Conservation (phyloP, 2,113 vertebrate genomes). For the Nansenia antarctica region DNA sequence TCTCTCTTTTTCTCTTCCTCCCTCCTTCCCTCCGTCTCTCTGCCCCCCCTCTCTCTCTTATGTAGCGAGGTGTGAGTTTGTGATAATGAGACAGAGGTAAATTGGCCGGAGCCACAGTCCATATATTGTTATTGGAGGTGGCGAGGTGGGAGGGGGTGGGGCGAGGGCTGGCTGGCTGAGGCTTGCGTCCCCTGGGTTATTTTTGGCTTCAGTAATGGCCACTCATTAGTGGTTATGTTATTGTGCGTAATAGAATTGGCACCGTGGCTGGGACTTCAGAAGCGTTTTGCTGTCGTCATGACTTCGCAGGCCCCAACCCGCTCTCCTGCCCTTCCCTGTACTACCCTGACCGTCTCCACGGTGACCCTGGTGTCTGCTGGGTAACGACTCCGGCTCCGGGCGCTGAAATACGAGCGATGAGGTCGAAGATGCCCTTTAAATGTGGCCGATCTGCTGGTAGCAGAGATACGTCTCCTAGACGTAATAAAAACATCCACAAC, state of each 20-base stretch:
- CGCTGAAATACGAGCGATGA: not conserved
- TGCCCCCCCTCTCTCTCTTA: not conserved
- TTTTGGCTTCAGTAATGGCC: constrained; percentile 51
- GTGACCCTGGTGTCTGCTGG: not conserved
- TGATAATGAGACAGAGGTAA: constrained; percentile 47
- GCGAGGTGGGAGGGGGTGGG: constrained; percentile 5
- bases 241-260: constrained; percentile 46
- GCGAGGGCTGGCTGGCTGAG: constrained; percentile 15
- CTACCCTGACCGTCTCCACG: not conserved
- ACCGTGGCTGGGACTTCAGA: not conserved
- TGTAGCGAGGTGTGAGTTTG: constrained; percentile 42
- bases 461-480: constrained; percentile 11
- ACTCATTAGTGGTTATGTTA: constrained; percentile 57
- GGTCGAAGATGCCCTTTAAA: not conserved
- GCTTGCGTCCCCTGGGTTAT: constrained; percentile 39
- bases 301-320: constrained; percentile 1
- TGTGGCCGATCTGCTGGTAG: not conserved
- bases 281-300: not conserved
- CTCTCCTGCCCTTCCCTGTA: constrained; percentile 8
- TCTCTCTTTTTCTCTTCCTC: not conserved
- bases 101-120: constrained; percentile 27
- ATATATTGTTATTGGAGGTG: constrained; percentile 47
- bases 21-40: not conserved
- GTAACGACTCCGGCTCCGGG: not conserved
- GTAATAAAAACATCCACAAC: constrained; percentile 46